A percentile compares a stretch with the other conserved stretches of the same genome.
Evolutionary conservation across 2,113 vertebrate species (phyloP).

Genomic region (Bujurquina vittata): DNA sequence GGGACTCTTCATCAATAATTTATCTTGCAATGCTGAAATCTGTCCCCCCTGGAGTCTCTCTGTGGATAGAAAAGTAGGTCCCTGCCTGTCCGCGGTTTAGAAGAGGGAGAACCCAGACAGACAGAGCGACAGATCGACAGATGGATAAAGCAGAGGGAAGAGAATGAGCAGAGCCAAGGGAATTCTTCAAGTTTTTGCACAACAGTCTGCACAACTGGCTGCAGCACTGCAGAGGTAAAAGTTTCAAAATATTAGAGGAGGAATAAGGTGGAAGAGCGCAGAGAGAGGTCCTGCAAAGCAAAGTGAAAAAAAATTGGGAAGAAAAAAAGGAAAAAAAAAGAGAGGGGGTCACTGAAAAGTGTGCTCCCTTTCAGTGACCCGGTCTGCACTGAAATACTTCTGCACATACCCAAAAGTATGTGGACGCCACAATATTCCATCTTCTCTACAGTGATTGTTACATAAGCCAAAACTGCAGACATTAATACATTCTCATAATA

Average conservation of each 20-base stretch:
- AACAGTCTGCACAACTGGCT: not conserved
- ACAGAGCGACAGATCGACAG: not conserved
- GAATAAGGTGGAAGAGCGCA: not conserved
- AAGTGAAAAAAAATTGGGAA: not conserved
- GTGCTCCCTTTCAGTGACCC: too few species aligned
- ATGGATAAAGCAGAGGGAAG: not conserved
- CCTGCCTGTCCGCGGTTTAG: conserved; percentile 3
- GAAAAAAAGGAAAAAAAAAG: not conserved
- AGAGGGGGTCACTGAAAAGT: too few species aligned
- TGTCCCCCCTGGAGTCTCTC: conserved; percentile 28
- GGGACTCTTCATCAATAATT: conserved; percentile 58
- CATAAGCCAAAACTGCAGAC: not conserved
- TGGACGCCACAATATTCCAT: accelerated
- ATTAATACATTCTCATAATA: not conserved
- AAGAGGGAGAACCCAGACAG: not conserved
- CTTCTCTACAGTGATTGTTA: not conserved
- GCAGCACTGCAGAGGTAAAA: not conserved
- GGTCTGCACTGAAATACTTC: not conserved
- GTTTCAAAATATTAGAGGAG: not conserved
- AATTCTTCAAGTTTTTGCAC: conserved; percentile 11
- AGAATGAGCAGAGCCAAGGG: not conserved
- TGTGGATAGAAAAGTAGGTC: conserved; percentile 7
- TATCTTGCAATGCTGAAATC: conserved; percentile 33
- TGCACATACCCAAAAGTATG: not conserved
- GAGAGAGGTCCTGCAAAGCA: not conserved